Evolutionary conservation across 2,113 vertebrate species (phyloP).

Genomic region (Prunella fulvescens): DNA sequence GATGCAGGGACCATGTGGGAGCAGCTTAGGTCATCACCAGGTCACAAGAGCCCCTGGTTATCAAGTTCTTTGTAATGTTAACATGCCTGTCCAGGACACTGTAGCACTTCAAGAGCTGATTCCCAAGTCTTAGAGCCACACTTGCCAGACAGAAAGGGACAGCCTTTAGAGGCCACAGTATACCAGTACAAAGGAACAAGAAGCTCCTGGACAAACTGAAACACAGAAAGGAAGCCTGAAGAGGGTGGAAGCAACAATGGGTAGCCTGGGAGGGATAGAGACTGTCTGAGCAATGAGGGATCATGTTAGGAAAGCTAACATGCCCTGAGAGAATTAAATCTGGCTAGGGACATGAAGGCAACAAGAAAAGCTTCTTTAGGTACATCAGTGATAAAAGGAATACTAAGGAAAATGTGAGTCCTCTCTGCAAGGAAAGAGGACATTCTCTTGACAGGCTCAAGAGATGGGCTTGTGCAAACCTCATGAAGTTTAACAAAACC

Average conservation of each 20-base stretch:
- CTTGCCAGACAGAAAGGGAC: not conserved
- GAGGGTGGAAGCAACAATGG: not conserved
- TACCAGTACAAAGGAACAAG: not conserved
- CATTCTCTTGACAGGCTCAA: not conserved
- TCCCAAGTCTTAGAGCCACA: not conserved
- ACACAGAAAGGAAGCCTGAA: not conserved
- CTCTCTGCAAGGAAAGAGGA: not conserved
- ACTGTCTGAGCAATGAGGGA: not conserved
- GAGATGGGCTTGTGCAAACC: not conserved
- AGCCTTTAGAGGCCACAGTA: not conserved
- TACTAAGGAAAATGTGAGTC: not conserved
- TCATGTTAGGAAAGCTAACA: not conserved
- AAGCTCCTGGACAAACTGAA: not conserved
- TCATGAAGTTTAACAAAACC: not conserved
- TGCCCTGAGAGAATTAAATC: not conserved
- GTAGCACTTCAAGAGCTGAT: not conserved
- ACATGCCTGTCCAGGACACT: not conserved
- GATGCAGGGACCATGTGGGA: accelerated
- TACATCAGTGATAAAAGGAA: not conserved
- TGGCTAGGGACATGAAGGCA: not conserved
- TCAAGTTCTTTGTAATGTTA: not conserved
- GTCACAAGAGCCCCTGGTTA: accelerated
- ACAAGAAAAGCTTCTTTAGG: not conserved
- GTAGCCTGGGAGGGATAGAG: not conserved
- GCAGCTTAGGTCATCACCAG: not conserved